phyloP scores from a whole-genome alignment of 2,113 vertebrate genomes.

The Gallinago jamesoni region DNA sequence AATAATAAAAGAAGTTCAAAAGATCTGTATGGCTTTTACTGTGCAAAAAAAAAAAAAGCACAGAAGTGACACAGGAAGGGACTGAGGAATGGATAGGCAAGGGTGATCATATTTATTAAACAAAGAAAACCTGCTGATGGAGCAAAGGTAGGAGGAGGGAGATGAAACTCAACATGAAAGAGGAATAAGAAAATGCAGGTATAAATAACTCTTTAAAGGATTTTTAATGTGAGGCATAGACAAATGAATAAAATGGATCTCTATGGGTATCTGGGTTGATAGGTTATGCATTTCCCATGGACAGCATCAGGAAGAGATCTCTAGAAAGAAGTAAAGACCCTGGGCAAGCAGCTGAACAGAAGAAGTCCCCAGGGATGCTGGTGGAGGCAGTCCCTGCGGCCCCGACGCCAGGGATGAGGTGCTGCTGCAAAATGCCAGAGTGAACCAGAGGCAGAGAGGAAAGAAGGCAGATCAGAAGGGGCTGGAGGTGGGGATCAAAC shows the following conservation, averaged over 20 bases:
- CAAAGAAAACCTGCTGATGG: not conserved
- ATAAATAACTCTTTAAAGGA: not conserved
- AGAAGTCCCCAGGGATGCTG: not conserved
- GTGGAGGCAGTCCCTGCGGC: not conserved
- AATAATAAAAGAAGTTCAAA: not conserved
- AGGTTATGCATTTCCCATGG: not conserved
- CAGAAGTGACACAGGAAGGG: not conserved
- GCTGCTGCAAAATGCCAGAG: not conserved
- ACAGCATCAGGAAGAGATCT: not conserved
- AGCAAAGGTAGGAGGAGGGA: not conserved
- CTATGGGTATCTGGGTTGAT: not conserved
- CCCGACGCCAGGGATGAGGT: rapidly evolving
- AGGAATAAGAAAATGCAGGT: not conserved
- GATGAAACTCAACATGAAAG: not conserved
- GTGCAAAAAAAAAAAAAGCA: not conserved
- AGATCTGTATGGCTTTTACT: not conserved
- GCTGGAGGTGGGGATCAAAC: not conserved
- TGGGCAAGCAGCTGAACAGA: not conserved
- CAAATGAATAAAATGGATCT: not conserved
- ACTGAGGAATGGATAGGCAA: not conserved
- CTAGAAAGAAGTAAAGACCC: not conserved
- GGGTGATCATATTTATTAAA: not conserved
- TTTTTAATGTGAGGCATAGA: not conserved
- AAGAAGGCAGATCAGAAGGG: not conserved
- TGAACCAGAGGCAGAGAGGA: not conserved